These are phyloP conservation scores for Rosalia funebris DNA, from an alignment of 2,888 invertebrate genomes.

Conservation along the genomic window DNA sequence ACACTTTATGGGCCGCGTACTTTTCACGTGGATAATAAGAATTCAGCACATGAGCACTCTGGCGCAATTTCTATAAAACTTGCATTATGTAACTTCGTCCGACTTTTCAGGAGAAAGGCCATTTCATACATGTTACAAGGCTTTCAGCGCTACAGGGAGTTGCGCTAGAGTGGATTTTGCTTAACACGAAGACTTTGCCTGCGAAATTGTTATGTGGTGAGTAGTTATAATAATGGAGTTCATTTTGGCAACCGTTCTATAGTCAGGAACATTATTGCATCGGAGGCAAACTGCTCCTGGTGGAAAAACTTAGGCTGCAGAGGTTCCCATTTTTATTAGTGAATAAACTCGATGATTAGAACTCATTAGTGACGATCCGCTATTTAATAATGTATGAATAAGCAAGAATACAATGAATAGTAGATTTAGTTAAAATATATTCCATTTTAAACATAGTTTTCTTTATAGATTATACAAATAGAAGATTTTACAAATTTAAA, in stretches of 20 bases:
- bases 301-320: too few species aligned
- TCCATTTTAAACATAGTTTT: too few species aligned
- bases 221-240: neutral
- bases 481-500: too few species aligned
- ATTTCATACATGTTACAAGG: constrained; percentile 16
- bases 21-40: constrained; percentile 11
- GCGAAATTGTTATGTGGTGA: neutral
- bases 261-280: too few species aligned
- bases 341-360: too few species aligned
- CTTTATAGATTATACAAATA: too few species aligned
- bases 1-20: neutral
- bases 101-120: neutral
- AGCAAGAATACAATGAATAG: too few species aligned
- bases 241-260: neutral
- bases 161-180: neutral
- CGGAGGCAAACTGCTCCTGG: too few species aligned
- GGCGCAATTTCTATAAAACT: constrained; percentile 23
- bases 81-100: constrained; percentile 18
- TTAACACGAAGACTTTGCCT: neutral
- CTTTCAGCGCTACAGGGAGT: constrained; percentile 2
- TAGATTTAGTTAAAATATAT: too few species aligned
- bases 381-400: too few species aligned
- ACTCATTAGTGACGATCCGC: too few species aligned
- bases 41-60: constrained; percentile 23
- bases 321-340: too few species aligned